Evolutionary conservation across 2,797 vertebrate genomes (phyloP).

Genomic region (Rhadinocentrus ornatus): DNA sequence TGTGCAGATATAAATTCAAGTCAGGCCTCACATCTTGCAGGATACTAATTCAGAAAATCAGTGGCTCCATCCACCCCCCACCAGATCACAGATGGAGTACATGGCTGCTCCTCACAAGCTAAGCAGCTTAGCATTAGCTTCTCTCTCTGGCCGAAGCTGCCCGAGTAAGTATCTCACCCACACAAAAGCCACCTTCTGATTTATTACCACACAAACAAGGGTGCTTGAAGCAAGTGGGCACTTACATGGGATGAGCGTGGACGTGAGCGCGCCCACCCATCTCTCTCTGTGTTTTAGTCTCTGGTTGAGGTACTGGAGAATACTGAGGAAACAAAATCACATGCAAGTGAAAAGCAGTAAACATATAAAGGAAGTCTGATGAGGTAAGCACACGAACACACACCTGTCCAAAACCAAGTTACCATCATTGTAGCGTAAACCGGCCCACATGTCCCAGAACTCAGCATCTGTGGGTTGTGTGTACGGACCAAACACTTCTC

Average conservation of each 20-base stretch:
- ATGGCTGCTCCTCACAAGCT: conserved; percentile 37
- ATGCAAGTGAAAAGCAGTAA: neutral
- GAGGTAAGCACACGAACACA: neutral
- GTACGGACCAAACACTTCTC: conserved; percentile 92
- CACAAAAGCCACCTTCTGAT: neutral
- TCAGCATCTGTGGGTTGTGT: conserved; percentile 92
- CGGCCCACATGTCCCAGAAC: conserved; percentile 96
- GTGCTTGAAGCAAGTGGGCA: conserved; percentile 31
- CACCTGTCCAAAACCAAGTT: conserved; percentile 95
- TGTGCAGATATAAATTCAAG: neutral
- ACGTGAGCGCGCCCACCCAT: conserved; percentile 91
- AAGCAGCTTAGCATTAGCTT: conserved; percentile 65
- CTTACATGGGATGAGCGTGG: conserved; percentile 90
- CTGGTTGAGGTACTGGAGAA: conserved; percentile 95
- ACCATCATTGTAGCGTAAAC: conserved; percentile 89
- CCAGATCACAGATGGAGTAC: conserved; percentile 52
- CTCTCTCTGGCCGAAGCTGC: conserved; percentile 3
- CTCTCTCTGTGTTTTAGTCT: conserved; percentile 90
- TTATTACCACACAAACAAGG: neutral
- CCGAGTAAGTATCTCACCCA: conserved; percentile 8
- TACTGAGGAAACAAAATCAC: conserved; percentile 66
- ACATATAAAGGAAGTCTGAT: neutral
- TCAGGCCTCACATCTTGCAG: neutral
- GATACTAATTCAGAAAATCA: neutral
- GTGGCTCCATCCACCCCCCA: neutral